Percentiles rank a stretch among this genome's conserved stretches.
phyloP scores from a whole-genome alignment of 2,888 invertebrate species.

The Dasysyrphus tricinctus region DNA sequence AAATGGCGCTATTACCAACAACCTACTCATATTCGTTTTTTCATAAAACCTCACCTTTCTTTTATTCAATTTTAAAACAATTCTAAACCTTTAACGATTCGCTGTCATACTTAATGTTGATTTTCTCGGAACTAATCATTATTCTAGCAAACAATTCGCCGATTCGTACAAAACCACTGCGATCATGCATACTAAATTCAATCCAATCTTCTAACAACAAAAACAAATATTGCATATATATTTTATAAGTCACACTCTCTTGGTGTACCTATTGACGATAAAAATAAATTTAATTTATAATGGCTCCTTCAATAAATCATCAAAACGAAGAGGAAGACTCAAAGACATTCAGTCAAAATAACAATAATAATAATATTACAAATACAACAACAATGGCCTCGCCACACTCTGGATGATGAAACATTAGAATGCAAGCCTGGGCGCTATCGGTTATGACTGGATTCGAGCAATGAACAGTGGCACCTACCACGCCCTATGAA shows the following conservation, averaged over 20 bases:
- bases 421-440: slow-evolving; percentile 66
- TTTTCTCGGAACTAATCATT: slow-evolving; percentile 66
- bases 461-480: slow-evolving; percentile 68
- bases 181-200: slow-evolving; percentile 7
- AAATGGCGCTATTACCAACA: neutral
- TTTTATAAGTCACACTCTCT: slow-evolving; percentile 62
- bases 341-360: slow-evolving; percentile 22
- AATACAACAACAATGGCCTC: neutral
- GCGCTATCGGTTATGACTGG: slow-evolving; percentile 69
- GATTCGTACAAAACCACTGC: neutral
- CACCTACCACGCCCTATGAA: slow-evolving; percentile 69
- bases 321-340: slow-evolving; percentile 23
- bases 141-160: slow-evolving; percentile 63
- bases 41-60: neutral
- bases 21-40: neutral
- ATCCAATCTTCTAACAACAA: slow-evolving; percentile 43
- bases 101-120: slow-evolving; percentile 24
- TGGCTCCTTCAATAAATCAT: slow-evolving; percentile 63
- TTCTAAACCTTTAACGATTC: slow-evolving; percentile 4
- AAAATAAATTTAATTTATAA: slow-evolving; percentile 45
- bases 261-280: slow-evolving; percentile 23
- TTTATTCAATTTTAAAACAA: neutral
- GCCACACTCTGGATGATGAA: neutral
- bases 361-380: slow-evolving; percentile 20
- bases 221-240: too few species aligned